Percentiles rank a stretch among this genome's conserved stretches.
These are phyloP conservation scores for Galbula dea DNA, from an alignment of 2,113 vertebrate genomes.

Conservation along the genomic window DNA sequence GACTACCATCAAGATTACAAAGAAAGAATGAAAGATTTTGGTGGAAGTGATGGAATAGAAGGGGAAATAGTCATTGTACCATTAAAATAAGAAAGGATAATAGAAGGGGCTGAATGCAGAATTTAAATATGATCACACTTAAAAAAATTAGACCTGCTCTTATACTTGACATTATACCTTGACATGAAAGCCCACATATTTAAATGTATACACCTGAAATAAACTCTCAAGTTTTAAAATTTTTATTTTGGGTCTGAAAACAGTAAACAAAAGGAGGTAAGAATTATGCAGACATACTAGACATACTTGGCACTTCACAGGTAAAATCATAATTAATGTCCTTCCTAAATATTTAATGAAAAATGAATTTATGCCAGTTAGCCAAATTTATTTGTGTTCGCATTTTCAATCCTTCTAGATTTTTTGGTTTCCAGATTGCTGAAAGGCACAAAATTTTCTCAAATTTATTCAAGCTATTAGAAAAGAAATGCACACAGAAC, in stretches of 20 bases:
- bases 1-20: neutral
- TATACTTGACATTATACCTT: neutral
- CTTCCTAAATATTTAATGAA: conserved; percentile 73
- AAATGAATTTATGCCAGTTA: conserved; percentile 76
- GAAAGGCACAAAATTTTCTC: conserved; percentile 63
- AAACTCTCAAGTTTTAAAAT: neutral
- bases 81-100: neutral
- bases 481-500: conserved; percentile 66
- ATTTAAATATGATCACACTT: neutral
- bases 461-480: conserved; percentile 74
- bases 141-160: neutral
- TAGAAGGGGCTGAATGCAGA: neutral
- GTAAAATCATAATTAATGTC: conserved; percentile 59
- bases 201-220: neutral
- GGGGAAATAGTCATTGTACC: neutral
- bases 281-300: neutral
- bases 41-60: neutral
- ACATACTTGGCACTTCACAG: conserved; percentile 9
- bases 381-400: conserved; percentile 71
- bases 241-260: neutral
- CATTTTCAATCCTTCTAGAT: conserved; percentile 57
- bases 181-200: neutral
- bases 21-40: neutral
- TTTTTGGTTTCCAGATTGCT: conserved; percentile 62
- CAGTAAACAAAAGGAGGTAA: neutral